A percentile compares a stretch with the other conserved stretches of the same genome.
These are phyloP conservation scores for Chrysogorgia sp. DNA, from an alignment of 92 coral and sea anemone genomes.

Conservation along the genomic window DNA sequence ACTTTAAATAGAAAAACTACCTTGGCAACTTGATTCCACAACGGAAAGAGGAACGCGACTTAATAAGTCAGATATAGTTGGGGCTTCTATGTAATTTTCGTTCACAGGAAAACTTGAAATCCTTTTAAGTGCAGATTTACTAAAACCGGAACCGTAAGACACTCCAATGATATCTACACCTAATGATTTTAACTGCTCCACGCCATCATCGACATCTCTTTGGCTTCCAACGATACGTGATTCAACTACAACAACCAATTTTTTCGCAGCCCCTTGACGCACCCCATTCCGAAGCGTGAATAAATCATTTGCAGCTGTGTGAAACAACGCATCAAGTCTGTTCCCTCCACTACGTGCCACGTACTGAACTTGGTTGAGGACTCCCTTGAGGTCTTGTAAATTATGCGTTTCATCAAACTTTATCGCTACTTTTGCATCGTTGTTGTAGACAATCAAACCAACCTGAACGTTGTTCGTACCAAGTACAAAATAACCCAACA, in stretches of 20 bases:
- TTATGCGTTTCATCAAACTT: constrained; percentile 30
- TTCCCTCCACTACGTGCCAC: not conserved
- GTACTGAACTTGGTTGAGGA: not conserved
- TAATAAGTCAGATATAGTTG: constrained; percentile 32
- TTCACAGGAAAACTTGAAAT: constrained; percentile 26
- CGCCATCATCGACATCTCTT: constrained; percentile 1
- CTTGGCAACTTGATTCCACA: constrained; percentile 36
- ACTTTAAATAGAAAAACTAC: not conserved
- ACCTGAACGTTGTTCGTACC: constrained; percentile 32
- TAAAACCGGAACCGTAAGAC: constrained; percentile 25
- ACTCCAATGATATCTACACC: constrained; percentile 39
- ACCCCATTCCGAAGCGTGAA: constrained; percentile 36
- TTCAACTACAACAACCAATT: constrained; percentile 21
- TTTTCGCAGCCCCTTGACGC: constrained; percentile 37
- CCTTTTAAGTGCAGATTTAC: not conserved
- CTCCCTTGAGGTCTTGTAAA: constrained; percentile 25
- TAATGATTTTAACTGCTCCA: constrained; percentile 20
- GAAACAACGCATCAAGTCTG: constrained; percentile 30
- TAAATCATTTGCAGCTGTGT: constrained; percentile 36
- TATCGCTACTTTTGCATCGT: constrained; percentile 22
- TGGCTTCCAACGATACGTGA: not conserved
- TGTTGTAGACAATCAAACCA: constrained; percentile 30
- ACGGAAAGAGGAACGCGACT: constrained; percentile 32
- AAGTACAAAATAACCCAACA: constrained; percentile 28
- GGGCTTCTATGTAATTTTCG: constrained; percentile 22